Base-by-base conservation (phyloP, 1,140 invertebrate genomes). In the Caenorhabditis remanei region DNA sequence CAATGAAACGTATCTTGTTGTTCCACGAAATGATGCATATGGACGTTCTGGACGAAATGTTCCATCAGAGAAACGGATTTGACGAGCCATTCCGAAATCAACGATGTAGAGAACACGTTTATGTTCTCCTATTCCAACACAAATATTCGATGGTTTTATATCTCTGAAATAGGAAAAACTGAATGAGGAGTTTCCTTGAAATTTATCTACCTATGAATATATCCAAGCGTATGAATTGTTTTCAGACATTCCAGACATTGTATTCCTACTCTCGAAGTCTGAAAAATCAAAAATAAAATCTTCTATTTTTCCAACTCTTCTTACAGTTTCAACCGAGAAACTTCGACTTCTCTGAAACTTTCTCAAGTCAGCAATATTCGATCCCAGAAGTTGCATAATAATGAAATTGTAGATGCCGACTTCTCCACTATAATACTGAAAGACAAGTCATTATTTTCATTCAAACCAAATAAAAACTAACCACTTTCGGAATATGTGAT, bases 1-100 rank as follows among this genome's bases (percentile, higher is more conserved):
- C 41, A 99, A 96, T 21, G 97, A 99, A 63, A 98, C 98, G 94
- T 99, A 99, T 55, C 98, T 95, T 13, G 99, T 97, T 55, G 98
- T 99, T 90, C 97, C 98, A 90, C 98, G 94, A 56, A 89, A 89
- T 56, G 86, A 89, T 16, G 89, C 89, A 61, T 89, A 89, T 0
- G 21, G 14, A 3, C 88, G 88, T 53, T 83, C 82, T 19, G 67
- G 87, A 61, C 87, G 88, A 24, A 86, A 84, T 6, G 50, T 21
- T 14, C 88, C 88, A 19, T 67, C 75, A 14, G 48, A n/a, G 40
- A 65, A 13, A 32, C 83, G 67, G 48, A 89, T 88, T 46, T 61
- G 79, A 24, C 89, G 84, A 43, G 88, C 75, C 89, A 89, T 89
- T 84, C 89, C 89, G 63, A 89, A 89, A 55, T 89, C 89, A 19